Conservation (phyloP, 2,888 invertebrate genomes). For the Nemapogon koenigi region DNA sequence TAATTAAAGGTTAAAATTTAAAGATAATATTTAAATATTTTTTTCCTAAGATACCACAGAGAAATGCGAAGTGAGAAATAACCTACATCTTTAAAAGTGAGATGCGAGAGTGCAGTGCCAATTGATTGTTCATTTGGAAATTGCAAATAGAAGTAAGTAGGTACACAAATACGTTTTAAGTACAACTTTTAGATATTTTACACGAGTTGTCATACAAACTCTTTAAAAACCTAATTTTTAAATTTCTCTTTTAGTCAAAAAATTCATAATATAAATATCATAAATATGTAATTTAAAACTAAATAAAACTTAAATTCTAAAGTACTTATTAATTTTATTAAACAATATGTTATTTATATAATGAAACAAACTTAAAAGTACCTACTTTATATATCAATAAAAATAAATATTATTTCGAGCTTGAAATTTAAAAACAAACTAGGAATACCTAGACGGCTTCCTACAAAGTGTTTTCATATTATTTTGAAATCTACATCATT, state of each 20-base stretch:
- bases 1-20: conserved; percentile 17
- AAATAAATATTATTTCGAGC: no score
- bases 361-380: no score
- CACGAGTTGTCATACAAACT: neutral
- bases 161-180: neutral
- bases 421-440: no score
- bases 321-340: neutral
- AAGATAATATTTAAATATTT: neutral
- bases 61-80: conserved; percentile 48
- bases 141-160: neutral
- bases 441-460: no score
- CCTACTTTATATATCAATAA: no score
- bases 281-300: no score
- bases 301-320: neutral
- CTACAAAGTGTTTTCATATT: no score
- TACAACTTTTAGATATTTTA: neutral
- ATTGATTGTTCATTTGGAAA: conserved; percentile 5
- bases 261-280: no score
- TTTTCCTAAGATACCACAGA: conserved; percentile 39
- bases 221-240: neutral
- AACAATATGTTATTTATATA: neutral
- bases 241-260: no score
- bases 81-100: conserved; percentile 37
- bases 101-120: conserved; percentile 51
- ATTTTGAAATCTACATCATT: no score